Percentiles rank a stretch among this genome's conserved stretches.
These are phyloP conservation scores for Oscheius sp. DNA, from an alignment of 2,888 invertebrate genomes.

Conservation along the genomic window DNA sequence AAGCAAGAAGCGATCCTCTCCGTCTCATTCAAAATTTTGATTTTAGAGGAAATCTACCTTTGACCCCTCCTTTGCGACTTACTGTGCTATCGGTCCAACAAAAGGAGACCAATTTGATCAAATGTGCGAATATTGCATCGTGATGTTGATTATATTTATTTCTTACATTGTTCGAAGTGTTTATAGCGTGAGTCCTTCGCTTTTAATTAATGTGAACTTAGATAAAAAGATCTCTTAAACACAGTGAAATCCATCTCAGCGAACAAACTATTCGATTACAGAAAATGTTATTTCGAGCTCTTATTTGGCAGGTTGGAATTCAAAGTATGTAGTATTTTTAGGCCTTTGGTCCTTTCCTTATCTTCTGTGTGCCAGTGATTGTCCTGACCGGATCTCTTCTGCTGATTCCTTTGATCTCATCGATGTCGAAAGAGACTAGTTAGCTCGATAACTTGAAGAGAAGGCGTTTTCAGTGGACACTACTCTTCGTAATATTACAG, in stretches of 20 bases:
- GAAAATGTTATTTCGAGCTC: slow-evolving; percentile 6
- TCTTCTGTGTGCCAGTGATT: not conserved
- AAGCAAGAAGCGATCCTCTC: too few species aligned
- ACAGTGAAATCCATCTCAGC: too few species aligned
- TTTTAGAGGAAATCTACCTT: too few species aligned
- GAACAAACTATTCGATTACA: slow-evolving; percentile 3
- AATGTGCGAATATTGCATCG: not conserved
- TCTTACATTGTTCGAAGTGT: not conserved
- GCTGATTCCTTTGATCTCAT: not conserved
- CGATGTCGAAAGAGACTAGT: not conserved
- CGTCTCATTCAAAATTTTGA: too few species aligned
- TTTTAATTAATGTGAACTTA: too few species aligned
- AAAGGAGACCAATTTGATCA: too few species aligned
- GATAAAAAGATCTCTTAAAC: not conserved
- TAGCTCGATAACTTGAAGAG: not conserved
- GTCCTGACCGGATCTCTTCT: not conserved
- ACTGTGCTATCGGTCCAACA: too few species aligned
- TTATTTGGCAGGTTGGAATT: slow-evolving; percentile 8
- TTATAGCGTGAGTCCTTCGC: not conserved
- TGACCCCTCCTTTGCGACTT: too few species aligned
- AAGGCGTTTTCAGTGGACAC: not conserved
- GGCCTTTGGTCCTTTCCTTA: not conserved
- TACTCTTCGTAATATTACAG: not conserved
- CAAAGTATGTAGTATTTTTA: not conserved
- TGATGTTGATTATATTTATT: not conserved